These are phyloP conservation scores for Oryzias woworae DNA, from an alignment of 2,113 vertebrate species.

Conservation along the genomic window DNA sequence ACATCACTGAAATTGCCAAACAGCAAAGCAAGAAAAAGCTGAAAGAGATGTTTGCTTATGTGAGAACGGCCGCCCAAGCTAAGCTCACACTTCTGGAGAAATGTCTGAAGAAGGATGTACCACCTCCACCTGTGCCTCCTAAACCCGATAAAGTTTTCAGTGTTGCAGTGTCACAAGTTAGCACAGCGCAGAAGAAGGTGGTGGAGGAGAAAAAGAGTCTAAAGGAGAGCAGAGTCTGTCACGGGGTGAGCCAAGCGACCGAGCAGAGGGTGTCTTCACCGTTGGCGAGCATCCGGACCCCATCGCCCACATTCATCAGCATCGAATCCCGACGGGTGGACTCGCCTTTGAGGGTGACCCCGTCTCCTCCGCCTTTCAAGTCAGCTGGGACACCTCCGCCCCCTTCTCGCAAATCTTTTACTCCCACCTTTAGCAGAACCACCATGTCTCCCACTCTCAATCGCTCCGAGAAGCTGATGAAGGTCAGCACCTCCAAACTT, in stretches of 20 bases:
- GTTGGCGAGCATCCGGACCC: conserved; percentile 78
- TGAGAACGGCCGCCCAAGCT: conserved; percentile 76
- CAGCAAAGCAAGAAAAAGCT: conserved; percentile 82
- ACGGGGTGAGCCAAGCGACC: conserved; percentile 51
- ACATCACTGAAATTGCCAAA: conserved; percentile 64
- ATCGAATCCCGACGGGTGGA: conserved; percentile 85
- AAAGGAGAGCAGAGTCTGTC: conserved; percentile 57
- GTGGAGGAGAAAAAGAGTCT: conserved; percentile 59
- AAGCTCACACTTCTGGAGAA: conserved; percentile 77
- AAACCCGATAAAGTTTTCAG: conserved; percentile 54
- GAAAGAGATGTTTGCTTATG: conserved; percentile 78
- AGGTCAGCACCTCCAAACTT: conserved; percentile 80
- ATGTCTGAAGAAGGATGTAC: conserved; percentile 56
- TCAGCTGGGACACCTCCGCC: conserved; percentile 70
- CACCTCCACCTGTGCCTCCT: conserved; percentile 13
- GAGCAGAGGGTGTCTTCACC: conserved; percentile 74
- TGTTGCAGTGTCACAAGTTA: conserved; percentile 68
- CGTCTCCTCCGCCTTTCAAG: conserved; percentile 75
- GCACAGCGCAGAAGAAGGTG: conserved; percentile 58
- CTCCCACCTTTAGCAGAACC: conserved; percentile 63
- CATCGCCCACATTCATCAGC: conserved; percentile 88
- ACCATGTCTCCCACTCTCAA: conserved; percentile 80
- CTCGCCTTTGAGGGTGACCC: conserved; percentile 71
- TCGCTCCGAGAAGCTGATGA: conserved; percentile 84
- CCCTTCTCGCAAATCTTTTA: conserved; percentile 66